Evolutionary conservation across 2,113 vertebrate species (phyloP), one percentile per base, ranked within the genome.

Genomic region (Oreocharis arfaki): DNA sequence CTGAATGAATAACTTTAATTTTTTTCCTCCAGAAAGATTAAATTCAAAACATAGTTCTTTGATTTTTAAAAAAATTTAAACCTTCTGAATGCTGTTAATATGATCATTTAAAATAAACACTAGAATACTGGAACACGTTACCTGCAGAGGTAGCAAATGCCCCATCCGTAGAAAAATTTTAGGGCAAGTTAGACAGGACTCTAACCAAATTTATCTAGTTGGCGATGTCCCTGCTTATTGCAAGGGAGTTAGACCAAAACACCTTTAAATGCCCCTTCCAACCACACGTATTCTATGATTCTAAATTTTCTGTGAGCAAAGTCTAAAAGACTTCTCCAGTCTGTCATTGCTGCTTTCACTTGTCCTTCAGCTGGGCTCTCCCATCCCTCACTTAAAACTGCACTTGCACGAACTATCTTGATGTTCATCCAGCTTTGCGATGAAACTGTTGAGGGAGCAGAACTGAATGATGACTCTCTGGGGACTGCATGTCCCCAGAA

Each of bases 111-210:
- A 69, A 64, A 55, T 22, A 81, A 60, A 33, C 10, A 37, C 11
- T 61, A 37, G 9, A 70, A 41, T 30, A 46, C 7, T 28, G 33
- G 10, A 71, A 37, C 3, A 39, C 3, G 3, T 21, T 88, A 6
- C 16, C 15, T 0, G 0, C 9, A 57, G 42, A 46, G 17, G 13
- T 26, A 11, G 5, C 1, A 39, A n/a, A 73, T 32, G 10, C 1
- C 8, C 20, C 7, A 76, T 16, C 17, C 16, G 4, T 57, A 32
- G 37, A 52, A 67, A 56, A 26, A 67, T 3, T 61, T 47, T 47
- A 32, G 4, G 4, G 9, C 8, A 32, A 6, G 7, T n/a, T 41
- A 22, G 4, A 32, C 0, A 5, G 19, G 8, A 0, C 3, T 84
- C 39, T 88, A 39, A 81, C 18, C 7, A 64, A n/a, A 4, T 11